Conservation (phyloP, 2,888 invertebrate species). For the Anarsia innoxiella region DNA sequence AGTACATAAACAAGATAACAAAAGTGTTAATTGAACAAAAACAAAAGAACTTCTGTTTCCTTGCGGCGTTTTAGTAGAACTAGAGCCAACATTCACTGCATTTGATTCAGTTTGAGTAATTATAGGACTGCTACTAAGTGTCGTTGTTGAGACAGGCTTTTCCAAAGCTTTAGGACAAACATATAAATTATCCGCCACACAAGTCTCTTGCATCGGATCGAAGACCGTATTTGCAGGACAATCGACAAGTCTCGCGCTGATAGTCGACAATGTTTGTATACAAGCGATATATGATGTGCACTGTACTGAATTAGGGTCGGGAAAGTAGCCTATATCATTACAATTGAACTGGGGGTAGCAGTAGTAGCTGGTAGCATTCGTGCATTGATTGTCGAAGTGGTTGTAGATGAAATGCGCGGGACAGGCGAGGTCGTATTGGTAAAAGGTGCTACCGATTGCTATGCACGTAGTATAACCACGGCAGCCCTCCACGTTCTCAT, state of each 20-base stretch:
- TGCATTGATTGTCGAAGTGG: conserved; percentile 50
- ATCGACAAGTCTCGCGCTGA: conserved; percentile 40
- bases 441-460: conserved; percentile 33
- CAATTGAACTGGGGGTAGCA: conserved; percentile 46
- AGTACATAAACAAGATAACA: too few species aligned
- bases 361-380: conserved; percentile 47
- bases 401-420: conserved; percentile 50
- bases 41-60: too few species aligned
- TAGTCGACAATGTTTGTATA: conserved; percentile 34
- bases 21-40: too few species aligned
- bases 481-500: conserved; percentile 42
- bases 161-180: conserved; percentile 23
- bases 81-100: too few species aligned
- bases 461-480: conserved; percentile 58
- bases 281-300: conserved; percentile 48
- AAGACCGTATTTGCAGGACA: conserved; percentile 41
- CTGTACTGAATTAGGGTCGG: conserved; percentile 23
- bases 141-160: too few species aligned
- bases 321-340: conserved; percentile 33
- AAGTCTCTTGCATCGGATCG: conserved; percentile 26
- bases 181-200: conserved; percentile 36
- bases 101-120: too few species aligned
- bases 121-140: too few species aligned
- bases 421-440: conserved; percentile 47
- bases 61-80: too few species aligned